A percentile compares a stretch with the other conserved stretches of the same genome.
Conservation (phyloP, 2,797 vertebrate species). For the Chloroceryle amazona region DNA sequence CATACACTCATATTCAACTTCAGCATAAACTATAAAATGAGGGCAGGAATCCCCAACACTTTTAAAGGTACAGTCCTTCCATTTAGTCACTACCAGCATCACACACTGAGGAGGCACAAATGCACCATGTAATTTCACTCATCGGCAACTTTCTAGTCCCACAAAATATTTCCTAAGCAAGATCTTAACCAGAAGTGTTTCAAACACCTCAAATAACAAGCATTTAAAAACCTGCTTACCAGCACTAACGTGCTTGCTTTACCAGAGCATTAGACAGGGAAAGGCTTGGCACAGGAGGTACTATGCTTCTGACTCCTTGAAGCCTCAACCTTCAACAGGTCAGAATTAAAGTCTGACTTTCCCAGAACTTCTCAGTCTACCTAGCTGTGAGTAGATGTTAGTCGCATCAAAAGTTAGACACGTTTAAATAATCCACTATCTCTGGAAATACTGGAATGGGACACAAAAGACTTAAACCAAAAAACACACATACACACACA, state of each 20-base stretch:
- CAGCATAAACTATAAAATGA: background rate
- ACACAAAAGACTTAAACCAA: background rate
- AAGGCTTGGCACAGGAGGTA: background rate
- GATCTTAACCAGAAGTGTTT: constrained; percentile 11
- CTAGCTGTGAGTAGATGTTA: background rate
- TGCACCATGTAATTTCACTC: background rate
- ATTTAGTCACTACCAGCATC: background rate
- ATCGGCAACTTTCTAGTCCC: constrained; percentile 12
- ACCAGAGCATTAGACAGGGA: constrained; percentile 1
- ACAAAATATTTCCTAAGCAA: constrained; percentile 20
- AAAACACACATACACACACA: background rate
- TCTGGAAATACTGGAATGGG: constrained; percentile 7
- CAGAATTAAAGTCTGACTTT: background rate
- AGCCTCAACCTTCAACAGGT: background rate
- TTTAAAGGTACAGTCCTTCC: background rate
- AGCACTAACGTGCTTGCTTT: constrained; percentile 3
- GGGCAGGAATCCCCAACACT: background rate
- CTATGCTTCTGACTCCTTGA: background rate
- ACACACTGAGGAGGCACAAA: background rate
- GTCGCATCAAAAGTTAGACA: background rate
- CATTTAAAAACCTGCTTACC: constrained; percentile 17
- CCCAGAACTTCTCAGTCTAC: background rate
- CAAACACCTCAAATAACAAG: constrained; percentile 26
- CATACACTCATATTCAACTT: background rate
- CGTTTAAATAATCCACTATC: background rate